Base-by-base conservation (phyloP, 2,888 invertebrate genomes). In the Cynaeus angustus region DNA sequence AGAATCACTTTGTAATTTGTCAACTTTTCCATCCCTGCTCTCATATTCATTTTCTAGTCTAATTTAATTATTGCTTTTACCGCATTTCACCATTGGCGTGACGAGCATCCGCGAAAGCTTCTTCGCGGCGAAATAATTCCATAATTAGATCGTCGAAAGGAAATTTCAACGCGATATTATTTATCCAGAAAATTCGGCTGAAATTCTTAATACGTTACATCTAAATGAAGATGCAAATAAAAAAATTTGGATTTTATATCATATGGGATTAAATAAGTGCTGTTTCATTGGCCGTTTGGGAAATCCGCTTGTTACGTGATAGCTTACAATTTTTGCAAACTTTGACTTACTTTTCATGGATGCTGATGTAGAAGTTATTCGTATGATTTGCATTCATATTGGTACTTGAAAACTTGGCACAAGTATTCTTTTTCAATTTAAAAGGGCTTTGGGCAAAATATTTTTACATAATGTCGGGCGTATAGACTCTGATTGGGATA, bases 371-470 rank as follows among this genome's bases (percentile, higher is more conserved):
- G 30, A 41, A 12, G 14, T 46, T 61, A 61, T 61, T 56, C 53
- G 30, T 59, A 55, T 33, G 46, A 68, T 68, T 68, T 68, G 55
- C 68, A 68, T 68, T 68, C 68, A 68, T 68, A 68, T 68, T 68
- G 68, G 46, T 38, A 53, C 53, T 61, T 61, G 46, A 45, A 61
- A 68, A 68, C 53, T 68, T 55, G 12, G 52, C 53, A 41, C 13
- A 37, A 66, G 66, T 66, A 66, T 66, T 59, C 69, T 65, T 66
- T 70, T 70, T 66, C 70, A 70, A 70, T 70, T 70, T 66, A 61
- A 70, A 70, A 70, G 41, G 37, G 70, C 66, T 70, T 43, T 55
- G 12, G 62, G 70, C 62, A 30, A 62, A 62, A 66, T 62, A 30
- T 37, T 26, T 70, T 59, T 52, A 43, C 58, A 67, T 67, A 67